A percentile compares a stretch with the other conserved stretches of the same genome.
Conservation (phyloP, 2,888 invertebrate genomes). For the Camponotus fellah region DNA sequence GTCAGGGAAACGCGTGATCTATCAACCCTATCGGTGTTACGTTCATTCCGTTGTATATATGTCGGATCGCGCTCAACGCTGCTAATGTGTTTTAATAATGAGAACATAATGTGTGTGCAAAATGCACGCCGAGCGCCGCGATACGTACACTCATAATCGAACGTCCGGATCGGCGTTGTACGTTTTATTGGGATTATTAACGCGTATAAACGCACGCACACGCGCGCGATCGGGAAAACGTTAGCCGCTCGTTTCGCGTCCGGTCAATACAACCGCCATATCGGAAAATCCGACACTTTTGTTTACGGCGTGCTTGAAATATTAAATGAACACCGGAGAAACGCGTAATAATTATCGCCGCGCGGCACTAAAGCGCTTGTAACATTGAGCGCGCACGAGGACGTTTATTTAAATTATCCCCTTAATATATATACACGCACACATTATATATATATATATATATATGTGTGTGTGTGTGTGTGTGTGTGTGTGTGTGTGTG, state of each 20-base stretch:
- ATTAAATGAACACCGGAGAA: slow-evolving; percentile 41
- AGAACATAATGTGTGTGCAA: slow-evolving; percentile 29
- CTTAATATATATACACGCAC: background rate
- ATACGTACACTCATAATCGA: background rate
- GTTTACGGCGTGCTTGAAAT: slow-evolving; percentile 41
- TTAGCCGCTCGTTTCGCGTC: background rate
- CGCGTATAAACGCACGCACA: background rate
- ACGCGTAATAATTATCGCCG: slow-evolving; percentile 46
- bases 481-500: too few species aligned
- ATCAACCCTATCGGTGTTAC: slow-evolving; percentile 50
- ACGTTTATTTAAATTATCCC: slow-evolving; percentile 43
- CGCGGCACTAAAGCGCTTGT: slow-evolving; percentile 29
- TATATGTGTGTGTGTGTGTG: too few species aligned
- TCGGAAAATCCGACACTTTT: slow-evolving; percentile 48
- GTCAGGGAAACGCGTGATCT: slow-evolving; percentile 61
- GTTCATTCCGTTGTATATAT: slow-evolving; percentile 36
- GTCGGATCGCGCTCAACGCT: background rate
- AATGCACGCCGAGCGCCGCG: slow-evolving; percentile 3
- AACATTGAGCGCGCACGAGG: slow-evolving; percentile 22
- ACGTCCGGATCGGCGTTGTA: background rate
- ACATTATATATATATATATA: too few species aligned
- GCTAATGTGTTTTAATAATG: slow-evolving; percentile 43
- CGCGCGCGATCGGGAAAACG: background rate
- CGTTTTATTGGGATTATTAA: slow-evolving; percentile 42
- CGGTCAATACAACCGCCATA: slow-evolving; percentile 24